Base-by-base conservation (phyloP, 2,797 vertebrate species). In the Tenualosa ilisha region DNA sequence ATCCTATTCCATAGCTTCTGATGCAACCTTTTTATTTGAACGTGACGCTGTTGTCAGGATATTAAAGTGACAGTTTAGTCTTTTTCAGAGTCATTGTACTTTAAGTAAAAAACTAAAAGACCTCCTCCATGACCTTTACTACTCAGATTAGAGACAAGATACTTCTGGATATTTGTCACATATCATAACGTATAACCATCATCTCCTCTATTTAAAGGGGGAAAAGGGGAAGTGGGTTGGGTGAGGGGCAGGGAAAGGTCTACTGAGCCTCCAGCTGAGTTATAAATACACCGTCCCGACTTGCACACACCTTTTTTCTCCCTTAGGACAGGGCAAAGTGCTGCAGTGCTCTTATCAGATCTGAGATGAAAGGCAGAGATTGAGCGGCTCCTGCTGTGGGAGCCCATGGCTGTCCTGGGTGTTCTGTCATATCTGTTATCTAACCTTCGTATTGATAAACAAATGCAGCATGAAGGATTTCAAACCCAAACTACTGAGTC, bases 51-150 rank as follows among this genome's bases (percentile, higher is more conserved):
- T 79, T 79, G 22, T 56, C 2, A 20, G 72, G 54, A 31, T 37
- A 54, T 81, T 59, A 84, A 84, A 43, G 85, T 65, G 79, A 61
- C 56, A 86, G 84, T 85, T 86, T 83, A 85, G 46, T 24, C 37
- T 79, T 79, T 79, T 53, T 43, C 11, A 79, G 7, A 79, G 72
- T 46, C 72, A 46, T 46, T 46, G 40, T 15, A 3, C 72, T 40
- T 9, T 79, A 79, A 79, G 40, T 37, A 79, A 79, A 46, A 20
- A 61, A 61, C 17, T 9, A n/a, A 65, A 26, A 65, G 3, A 65
- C 3, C 0, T 4, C 65, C 20, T 46, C 22, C 15, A 8, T 79
- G 72, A 79, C 72, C 72, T 79, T 79, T 79, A 79, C 72, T 8
- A 9, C 37, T 43, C 6, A 79, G 72, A 79, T 79, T 79, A 79